Base-by-base conservation (phyloP, 2,888 invertebrate genomes). In the Phasia obesa region DNA sequence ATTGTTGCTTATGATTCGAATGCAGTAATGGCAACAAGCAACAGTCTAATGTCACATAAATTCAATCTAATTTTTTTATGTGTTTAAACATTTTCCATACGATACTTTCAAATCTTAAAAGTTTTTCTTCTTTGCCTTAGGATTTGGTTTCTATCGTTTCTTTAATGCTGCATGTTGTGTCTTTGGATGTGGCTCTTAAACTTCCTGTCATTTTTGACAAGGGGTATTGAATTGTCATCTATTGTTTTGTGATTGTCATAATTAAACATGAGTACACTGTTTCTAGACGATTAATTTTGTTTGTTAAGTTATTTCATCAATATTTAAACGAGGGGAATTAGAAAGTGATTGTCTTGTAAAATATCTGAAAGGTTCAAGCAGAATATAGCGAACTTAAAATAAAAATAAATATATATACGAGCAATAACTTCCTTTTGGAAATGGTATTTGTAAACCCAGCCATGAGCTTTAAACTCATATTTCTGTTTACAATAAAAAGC, bases 161-260 rank as follows among this genome's bases (percentile, higher is more conserved):
- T 35, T 59, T 49, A 4, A 7, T 51, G 25, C 42, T 44, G 53
- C 47, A 57, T 51, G 31, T 65, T 60, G 57, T 60, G 15, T 76
- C 70, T 81, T 27, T 70, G 6, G 35, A n/a, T 11, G 35, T 6
- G 11, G 77, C 25, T 69, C 11, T 64, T 57, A 73, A 51, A 71
- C 70, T 67, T 75, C 71, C 75, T 79, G 83, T 76, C 75, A 83
- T 17, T 62, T 65, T 67, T 76, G 79, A 76, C 75, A 79, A 71
- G 67, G 67, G 71, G 59, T 79, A 83, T 83, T 79, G 83, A 83
- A 83, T 67, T 75, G 79, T 83, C 79, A 79, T 62, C 71, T 57
- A 73, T 83, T 71, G 71, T 83, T 42, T 71, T 55, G 55, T 38
- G 62, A 79, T 71, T 67, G 51, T 76, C 75, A 76, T 76, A 79